Evolutionary conservation across 30 jellyfish, hydroid and myxozoan species (phyloP).

Genomic region (Chironex yamaguchii): DNA sequence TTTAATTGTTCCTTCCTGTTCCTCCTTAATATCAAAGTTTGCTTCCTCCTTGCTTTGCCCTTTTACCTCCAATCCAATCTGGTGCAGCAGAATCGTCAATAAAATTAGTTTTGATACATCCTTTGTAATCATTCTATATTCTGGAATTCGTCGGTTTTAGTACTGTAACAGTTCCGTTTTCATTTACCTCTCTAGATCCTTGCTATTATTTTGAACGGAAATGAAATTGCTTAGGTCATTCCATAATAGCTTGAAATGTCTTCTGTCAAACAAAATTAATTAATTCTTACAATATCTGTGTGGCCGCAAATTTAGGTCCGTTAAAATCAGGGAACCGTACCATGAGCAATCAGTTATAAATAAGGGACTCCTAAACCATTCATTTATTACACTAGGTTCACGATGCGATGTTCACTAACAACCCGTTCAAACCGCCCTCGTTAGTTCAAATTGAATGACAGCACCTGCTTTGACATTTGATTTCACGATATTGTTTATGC

Average conservation of each 20-base stretch:
- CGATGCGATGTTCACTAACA: neutral
- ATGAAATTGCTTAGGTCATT: no score
- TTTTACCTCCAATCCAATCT: no score
- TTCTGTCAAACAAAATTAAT: no score
- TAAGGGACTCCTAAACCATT: no score
- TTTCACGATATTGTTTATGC: neutral
- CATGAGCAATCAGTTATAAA: neutral
- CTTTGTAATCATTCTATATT: neutral
- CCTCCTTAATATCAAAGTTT: conserved; percentile 69
- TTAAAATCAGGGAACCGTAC: neutral
- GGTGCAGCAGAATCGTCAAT: neutral
- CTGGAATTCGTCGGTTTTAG: neutral
- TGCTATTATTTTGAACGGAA: neutral
- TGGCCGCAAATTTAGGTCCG: neutral
- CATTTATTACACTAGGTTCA: no score
- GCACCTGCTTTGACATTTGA: neutral
- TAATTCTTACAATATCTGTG: neutral
- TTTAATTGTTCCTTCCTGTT: conserved; percentile 59
- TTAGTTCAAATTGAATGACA: neutral
- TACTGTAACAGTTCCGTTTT: neutral
- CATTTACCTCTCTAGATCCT: neutral
- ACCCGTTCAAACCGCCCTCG: neutral
- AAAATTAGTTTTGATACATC: neutral
- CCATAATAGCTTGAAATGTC: no score
- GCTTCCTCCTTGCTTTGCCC: conserved; percentile 55